Evolutionary conservation across 2,797 vertebrate genomes (phyloP).

Genomic region (Notolabrus celidotus): DNA sequence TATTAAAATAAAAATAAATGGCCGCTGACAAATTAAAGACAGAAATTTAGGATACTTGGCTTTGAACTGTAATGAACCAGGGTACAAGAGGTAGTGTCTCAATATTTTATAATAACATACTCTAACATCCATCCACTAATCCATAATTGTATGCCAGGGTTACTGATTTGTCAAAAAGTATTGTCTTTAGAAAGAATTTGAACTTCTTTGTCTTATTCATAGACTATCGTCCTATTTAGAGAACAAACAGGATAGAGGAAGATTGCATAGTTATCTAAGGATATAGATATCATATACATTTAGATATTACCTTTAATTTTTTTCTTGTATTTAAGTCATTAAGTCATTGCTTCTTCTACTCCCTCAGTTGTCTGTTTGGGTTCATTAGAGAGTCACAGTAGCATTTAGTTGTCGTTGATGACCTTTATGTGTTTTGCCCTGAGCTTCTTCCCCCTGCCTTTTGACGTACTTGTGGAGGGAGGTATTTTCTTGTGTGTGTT

Average conservation of each 20-base stretch:
- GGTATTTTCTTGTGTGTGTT: conserved; percentile 29
- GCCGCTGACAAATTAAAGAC: too few relatives aligned
- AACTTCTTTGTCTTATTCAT: neutral
- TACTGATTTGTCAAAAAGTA: neutral
- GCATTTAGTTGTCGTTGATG: conserved; percentile 63
- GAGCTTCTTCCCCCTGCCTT: conserved; percentile 50
- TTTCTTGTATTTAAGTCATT: conserved; percentile 15
- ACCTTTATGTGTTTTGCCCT: conserved; percentile 73
- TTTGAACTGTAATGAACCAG: too few relatives aligned
- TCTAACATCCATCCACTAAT: neutral
- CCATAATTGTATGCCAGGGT: neutral
- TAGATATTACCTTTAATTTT: neutral
- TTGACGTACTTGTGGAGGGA: conserved; percentile 50
- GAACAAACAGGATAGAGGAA: neutral
- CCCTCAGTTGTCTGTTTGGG: conserved; percentile 18
- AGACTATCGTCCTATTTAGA: too few relatives aligned
- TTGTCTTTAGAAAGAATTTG: neutral
- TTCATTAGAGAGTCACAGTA: conserved; percentile 56
- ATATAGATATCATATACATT: neutral
- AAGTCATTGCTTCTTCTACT: conserved; percentile 13
- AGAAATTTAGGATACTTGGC: too few relatives aligned
- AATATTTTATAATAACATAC: too few relatives aligned
- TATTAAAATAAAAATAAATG: too few relatives aligned
- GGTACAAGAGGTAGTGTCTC: too few relatives aligned
- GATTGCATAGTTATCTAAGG: neutral